Percentiles rank a stretch among this genome's conserved stretches.
Evolutionary conservation across 1,140 invertebrate genomes (phyloP).

Genomic region (Drosophila ercepeae): DNA sequence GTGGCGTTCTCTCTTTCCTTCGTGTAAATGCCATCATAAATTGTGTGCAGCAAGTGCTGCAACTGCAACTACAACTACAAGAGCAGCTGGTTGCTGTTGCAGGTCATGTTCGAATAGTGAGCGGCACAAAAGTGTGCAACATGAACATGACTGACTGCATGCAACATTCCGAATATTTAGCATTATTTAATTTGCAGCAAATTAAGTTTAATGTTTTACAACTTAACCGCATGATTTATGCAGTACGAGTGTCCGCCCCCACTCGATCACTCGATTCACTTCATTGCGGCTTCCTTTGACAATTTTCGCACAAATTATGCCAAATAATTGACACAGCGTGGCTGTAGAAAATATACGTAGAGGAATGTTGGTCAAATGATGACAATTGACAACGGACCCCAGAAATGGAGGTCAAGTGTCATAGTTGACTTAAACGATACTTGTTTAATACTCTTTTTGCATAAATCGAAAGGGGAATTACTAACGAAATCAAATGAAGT

Average conservation of each 20-base stretch:
- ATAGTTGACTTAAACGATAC: not conserved
- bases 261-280: constrained; percentile 34
- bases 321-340: constrained; percentile 64
- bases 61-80: constrained; percentile 64
- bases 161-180: constrained; percentile 57
- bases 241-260: constrained; percentile 34
- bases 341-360: constrained; percentile 5
- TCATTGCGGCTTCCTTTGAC: constrained; percentile 27
- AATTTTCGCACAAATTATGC: constrained; percentile 68
- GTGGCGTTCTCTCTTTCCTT: not conserved
- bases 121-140: constrained; percentile 56
- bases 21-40: constrained; percentile 2
- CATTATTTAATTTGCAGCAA: constrained; percentile 78
- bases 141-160: constrained; percentile 40
- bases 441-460: not conserved
- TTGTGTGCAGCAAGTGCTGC: constrained; percentile 26
- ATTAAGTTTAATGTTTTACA: constrained; percentile 74
- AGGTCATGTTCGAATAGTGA: constrained; percentile 57
- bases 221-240: constrained; percentile 74
- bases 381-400: constrained; percentile 29
- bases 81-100: constrained; percentile 39
- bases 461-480: too few species aligned
- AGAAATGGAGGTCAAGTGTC: constrained; percentile 20
- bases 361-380: constrained; percentile 11
- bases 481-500: not conserved